Conservation (phyloP, 2,888 invertebrate species). For the Pollenia griseotomentosa region DNA sequence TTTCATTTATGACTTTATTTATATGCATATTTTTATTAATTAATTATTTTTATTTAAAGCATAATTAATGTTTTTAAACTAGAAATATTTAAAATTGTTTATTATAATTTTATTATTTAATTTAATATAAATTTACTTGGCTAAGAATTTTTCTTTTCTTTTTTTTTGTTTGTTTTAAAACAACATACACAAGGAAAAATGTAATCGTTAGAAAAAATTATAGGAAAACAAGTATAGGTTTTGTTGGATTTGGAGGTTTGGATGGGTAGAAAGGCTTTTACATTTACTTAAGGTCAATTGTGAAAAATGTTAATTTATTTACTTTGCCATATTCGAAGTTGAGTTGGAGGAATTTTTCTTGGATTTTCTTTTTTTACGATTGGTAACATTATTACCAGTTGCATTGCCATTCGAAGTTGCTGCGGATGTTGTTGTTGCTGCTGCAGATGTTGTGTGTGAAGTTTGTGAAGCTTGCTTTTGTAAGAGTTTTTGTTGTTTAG, state of each 20-base stretch:
- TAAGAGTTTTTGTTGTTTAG: conserved; percentile 60
- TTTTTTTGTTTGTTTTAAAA: conserved; percentile 48
- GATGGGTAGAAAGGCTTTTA: conserved; percentile 11
- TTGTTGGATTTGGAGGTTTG: conserved; percentile 13
- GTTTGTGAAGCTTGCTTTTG: conserved; percentile 55
- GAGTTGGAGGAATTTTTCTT: conserved; percentile 77
- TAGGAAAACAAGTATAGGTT: conserved; percentile 15
- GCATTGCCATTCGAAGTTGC: conserved; percentile 57
- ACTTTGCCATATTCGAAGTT: conserved; percentile 65
- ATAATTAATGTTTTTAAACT: conserved; percentile 63
- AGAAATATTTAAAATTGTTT: conserved; percentile 54
- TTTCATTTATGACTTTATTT: conserved; percentile 62
- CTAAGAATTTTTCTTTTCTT: conserved; percentile 47
- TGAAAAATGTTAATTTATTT: conserved; percentile 32
- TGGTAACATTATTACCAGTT: conserved; percentile 72
- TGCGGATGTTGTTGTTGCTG: conserved; percentile 46
- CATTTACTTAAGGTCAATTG: conserved; percentile 17
- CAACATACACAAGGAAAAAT: conserved; percentile 45
- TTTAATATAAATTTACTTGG: conserved; percentile 71
- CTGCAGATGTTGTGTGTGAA: conserved; percentile 28
- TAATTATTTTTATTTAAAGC: conserved; percentile 67
- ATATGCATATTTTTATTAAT: conserved; percentile 32
- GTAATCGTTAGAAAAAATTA: conserved; percentile 24
- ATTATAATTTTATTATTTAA: conserved; percentile 50
- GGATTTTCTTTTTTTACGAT: conserved; percentile 81